A percentile compares a stretch with the other conserved stretches of the same genome.
Conservation (phyloP, 2,888 invertebrate species). For the Mechanitis mazaeus region DNA sequence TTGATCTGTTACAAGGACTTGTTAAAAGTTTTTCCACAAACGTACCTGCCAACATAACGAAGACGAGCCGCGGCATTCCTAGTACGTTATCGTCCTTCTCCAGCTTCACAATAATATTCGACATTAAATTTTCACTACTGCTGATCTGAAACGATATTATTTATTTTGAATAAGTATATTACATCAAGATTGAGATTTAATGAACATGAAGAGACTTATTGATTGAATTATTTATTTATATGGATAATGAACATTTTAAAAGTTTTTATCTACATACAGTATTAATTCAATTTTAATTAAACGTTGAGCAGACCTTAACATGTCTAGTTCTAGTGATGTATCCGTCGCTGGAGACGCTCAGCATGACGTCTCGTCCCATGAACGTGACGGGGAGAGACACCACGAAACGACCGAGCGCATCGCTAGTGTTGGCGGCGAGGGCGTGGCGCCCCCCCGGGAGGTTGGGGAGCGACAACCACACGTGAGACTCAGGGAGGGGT, state of each 20-base stretch:
- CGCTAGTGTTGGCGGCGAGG: constrained; percentile 49
- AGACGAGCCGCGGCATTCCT: constrained; percentile 85
- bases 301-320: constrained; percentile 46
- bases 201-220: not conserved
- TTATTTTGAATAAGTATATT: not conserved
- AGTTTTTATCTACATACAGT: too few species aligned
- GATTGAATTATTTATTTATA: too few species aligned
- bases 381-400: constrained; percentile 59
- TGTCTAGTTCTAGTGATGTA: constrained; percentile 76
- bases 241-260: too few species aligned
- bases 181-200: not conserved
- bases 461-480: not conserved
- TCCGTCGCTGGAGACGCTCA: constrained; percentile 77
- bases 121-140: constrained; percentile 57
- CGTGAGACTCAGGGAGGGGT: constrained; percentile 59
- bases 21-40: not conserved
- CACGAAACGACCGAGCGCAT: constrained; percentile 67
- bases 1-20: not conserved
- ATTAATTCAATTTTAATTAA: not conserved
- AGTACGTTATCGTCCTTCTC: constrained; percentile 80
- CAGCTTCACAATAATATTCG: constrained; percentile 81
- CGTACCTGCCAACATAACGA: constrained; percentile 84
- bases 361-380: constrained; percentile 63
- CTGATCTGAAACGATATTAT: constrained; percentile 44
- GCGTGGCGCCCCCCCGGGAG: constrained; percentile 71